Evolutionary conservation across 2,888 invertebrate genomes (phyloP).

Genomic region (Clitarchus hookeri): DNA sequence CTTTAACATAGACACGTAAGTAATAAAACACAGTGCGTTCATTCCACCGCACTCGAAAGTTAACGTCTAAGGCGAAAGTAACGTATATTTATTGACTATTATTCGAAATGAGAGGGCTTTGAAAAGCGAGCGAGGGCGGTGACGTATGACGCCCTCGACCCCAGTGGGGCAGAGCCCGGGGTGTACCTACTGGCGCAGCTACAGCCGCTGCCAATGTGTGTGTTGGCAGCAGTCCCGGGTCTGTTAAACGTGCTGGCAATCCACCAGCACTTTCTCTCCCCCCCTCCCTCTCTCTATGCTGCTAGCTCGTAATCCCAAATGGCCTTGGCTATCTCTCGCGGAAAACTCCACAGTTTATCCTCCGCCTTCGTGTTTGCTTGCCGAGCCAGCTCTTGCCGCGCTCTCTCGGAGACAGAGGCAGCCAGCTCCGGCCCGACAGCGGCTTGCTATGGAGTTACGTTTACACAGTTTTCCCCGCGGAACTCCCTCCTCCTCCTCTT

Average conservation of each 20-base stretch:
- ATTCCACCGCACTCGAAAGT: too few relatives aligned
- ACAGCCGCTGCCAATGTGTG: background rate
- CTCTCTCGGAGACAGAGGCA: too few relatives aligned
- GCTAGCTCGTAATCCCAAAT: background rate
- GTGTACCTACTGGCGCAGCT: background rate
- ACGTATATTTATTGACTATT: too few relatives aligned
- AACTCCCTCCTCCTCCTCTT: too few relatives aligned
- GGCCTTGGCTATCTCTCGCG: slow-evolving; percentile 14
- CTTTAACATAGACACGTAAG: too few relatives aligned
- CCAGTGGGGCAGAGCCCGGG: background rate
- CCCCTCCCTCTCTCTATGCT: background rate
- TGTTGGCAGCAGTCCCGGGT: background rate
- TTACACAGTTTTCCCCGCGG: background rate
- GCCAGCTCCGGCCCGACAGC: too few relatives aligned
- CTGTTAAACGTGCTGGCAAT: background rate
- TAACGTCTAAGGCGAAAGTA: too few relatives aligned
- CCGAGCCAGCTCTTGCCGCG: background rate
- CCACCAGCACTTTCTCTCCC: background rate
- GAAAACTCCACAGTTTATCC: slow-evolving; percentile 14
- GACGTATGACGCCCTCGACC: background rate
- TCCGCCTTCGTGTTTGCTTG: background rate
- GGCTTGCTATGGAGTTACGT: background rate
- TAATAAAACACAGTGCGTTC: too few relatives aligned
- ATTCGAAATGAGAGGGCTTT: too few relatives aligned
- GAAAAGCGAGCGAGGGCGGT: background rate